These are phyloP conservation scores for Drosophila sordidapex DNA, from an alignment of 2,888 invertebrate species.

Conservation along the genomic window DNA sequence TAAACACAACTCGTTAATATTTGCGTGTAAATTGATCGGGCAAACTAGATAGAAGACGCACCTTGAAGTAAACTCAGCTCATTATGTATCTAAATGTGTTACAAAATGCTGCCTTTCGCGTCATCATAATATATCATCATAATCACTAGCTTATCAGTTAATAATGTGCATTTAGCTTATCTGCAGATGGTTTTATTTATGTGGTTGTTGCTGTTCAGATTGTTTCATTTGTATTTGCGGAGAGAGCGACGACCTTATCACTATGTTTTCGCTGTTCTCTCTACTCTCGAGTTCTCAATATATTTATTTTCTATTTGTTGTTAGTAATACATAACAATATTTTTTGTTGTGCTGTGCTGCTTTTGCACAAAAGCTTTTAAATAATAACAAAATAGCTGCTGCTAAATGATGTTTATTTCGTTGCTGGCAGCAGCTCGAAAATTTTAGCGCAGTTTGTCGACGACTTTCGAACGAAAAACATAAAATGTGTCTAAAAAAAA, in stretches of 20 bases:
- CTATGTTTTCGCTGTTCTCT: slow-evolving; percentile 20
- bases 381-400: slow-evolving; percentile 73
- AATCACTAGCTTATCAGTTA: slow-evolving; percentile 57
- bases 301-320: slow-evolving; percentile 33
- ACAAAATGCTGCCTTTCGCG: slow-evolving; percentile 19
- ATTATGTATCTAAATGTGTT: slow-evolving; percentile 17
- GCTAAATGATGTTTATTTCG: slow-evolving; percentile 53
- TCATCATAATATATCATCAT: slow-evolving; percentile 41
- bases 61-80: slow-evolving; percentile 22
- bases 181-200: slow-evolving; percentile 46
- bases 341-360: slow-evolving; percentile 43
- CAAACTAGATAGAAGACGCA: slow-evolving; percentile 26
- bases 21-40: slow-evolving; percentile 49
- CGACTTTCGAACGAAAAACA: slow-evolving; percentile 82
- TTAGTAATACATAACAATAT: slow-evolving; percentile 56
- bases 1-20: slow-evolving; percentile 28
- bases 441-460: slow-evolving; percentile 79
- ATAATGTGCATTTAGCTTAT: slow-evolving; percentile 74
- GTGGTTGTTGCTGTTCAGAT: slow-evolving; percentile 38
- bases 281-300: slow-evolving; percentile 36
- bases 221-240: slow-evolving; percentile 66
- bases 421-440: slow-evolving; percentile 53
- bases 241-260: slow-evolving; percentile 62
- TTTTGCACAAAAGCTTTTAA: slow-evolving; percentile 65
- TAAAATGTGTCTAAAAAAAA: slow-evolving; percentile 66